A percentile compares a stretch with the other conserved stretches of the same genome.
Conservation (phyloP, 2,113 vertebrate genomes). For the Catharus bicknelli region DNA sequence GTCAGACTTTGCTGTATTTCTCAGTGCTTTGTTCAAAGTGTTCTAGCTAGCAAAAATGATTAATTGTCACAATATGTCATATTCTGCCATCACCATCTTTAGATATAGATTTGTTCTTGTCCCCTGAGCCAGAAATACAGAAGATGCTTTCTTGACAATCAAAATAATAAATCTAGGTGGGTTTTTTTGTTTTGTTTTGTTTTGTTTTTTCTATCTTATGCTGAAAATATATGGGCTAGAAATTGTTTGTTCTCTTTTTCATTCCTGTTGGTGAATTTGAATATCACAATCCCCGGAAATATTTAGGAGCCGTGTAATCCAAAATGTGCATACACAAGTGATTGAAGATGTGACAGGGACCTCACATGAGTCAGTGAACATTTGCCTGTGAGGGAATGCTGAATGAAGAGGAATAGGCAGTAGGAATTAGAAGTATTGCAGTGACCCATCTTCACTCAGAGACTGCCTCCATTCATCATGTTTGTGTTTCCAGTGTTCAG, state of each 20-base stretch:
- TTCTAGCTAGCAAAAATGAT: background rate
- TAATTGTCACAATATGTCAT: constrained; percentile 12
- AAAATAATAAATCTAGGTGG: background rate
- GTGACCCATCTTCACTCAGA: background rate
- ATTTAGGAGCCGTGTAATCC: background rate
- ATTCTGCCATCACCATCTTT: background rate
- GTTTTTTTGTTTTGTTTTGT: background rate
- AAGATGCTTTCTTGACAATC: background rate
- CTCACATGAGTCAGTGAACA: background rate
- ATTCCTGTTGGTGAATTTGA: background rate
- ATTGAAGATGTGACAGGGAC: background rate
- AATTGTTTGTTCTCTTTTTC: background rate
- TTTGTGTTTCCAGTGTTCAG: background rate
- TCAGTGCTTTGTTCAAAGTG: background rate
- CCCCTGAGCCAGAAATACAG: background rate
- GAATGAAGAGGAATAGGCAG: background rate
- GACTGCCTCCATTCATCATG: background rate
- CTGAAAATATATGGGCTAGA: background rate
- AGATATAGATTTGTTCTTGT: background rate
- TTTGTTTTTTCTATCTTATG: background rate
- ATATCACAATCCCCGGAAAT: background rate
- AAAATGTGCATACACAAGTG: background rate
- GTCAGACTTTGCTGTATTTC: background rate
- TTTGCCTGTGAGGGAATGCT: background rate
- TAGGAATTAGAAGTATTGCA: background rate